Base-by-base conservation (phyloP, 1,140 invertebrate species). In the Melitaea cinxia region DNA sequence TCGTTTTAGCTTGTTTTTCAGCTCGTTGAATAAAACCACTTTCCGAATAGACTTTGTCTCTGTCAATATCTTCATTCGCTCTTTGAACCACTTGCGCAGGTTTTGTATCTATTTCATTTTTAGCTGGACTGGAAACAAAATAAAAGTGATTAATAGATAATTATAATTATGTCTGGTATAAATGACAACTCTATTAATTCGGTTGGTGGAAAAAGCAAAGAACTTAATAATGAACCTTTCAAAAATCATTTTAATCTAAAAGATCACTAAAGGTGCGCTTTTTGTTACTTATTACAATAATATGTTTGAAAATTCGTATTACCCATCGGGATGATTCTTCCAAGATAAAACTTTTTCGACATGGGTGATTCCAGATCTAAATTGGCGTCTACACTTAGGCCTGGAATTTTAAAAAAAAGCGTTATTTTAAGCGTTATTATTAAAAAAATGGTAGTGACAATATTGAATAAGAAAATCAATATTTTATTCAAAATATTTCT, bases 271-370 rank as follows among this genome's bases (percentile, higher is more conserved):
- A 7, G 26, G 3, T 28, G 3, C 7, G 26, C 26, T 28, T 4
- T 4, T 33, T 4, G 30, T 33, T 26, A 26, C n/a, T n/a, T n/a
- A n/a, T n/a, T n/a, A n/a, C n/a, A n/a, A n/a, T n/a, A n/a, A n/a
- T n/a, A n/a, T n/a, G n/a, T n/a, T 28, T 28, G 7, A 28, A 28
- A 28, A 28, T n/a, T 39, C 6, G 12, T 39, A 35, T 77, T 82
- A 88, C 85, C 83, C 85, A 68, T 88, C 83, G 7, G 77, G 75
- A 80, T 88, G 83, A 70, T 80, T 72, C 47, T 81, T 82, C 87
- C 85, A 89, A 1, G 82, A 80, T 2, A 89, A 23, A 2, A 70
- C 49, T 62, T 81, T 80, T 49, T 89, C 87, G 14, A 70, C 78
- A 10, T 88, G 82, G 1, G 83, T 87, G 5, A 82, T 67, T 5